These are phyloP conservation scores for Lampris megalopsis DNA, from an alignment of 2,113 vertebrate genomes.

Conservation along the genomic window DNA sequence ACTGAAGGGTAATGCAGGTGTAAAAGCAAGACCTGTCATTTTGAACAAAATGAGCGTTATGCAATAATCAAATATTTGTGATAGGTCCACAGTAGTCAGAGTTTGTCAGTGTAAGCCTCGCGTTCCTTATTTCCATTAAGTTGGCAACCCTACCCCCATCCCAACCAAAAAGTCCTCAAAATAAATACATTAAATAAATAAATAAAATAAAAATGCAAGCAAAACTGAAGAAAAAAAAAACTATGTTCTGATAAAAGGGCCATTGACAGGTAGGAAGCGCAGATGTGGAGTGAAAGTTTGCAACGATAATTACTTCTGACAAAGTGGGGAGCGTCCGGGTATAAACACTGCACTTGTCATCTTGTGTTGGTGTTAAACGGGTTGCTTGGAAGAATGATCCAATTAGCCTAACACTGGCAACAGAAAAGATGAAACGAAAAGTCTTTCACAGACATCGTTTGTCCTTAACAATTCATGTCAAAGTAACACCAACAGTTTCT, in stretches of 20 bases:
- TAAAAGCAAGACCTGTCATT: too few relatives aligned
- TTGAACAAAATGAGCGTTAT: too few relatives aligned
- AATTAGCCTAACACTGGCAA: conserved; percentile 2
- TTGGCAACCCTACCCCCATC: too few relatives aligned
- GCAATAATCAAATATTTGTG: too few relatives aligned
- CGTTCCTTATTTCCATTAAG: too few relatives aligned
- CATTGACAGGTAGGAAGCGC: background rate
- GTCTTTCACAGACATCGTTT: background rate
- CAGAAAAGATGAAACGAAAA: background rate
- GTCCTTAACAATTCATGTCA: background rate
- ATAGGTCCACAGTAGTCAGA: too few relatives aligned
- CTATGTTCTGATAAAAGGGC: background rate
- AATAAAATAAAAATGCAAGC: background rate
- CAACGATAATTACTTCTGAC: conserved; percentile 22
- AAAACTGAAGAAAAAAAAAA: background rate
- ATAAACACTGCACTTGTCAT: conserved; percentile 22
- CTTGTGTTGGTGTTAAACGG: conserved; percentile 5
- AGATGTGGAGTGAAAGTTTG: background rate
- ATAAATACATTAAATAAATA: too few relatives aligned
- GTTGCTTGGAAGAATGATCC: conserved; percentile 1
- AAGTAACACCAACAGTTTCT: background rate
- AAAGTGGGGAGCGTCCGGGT: background rate
- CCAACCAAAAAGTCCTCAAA: too few relatives aligned
- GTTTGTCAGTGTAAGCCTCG: too few relatives aligned
- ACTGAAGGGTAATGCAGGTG: too few relatives aligned